Conservation (phyloP, 1,140 invertebrate genomes). For the Rhizoglyphus robini region DNA sequence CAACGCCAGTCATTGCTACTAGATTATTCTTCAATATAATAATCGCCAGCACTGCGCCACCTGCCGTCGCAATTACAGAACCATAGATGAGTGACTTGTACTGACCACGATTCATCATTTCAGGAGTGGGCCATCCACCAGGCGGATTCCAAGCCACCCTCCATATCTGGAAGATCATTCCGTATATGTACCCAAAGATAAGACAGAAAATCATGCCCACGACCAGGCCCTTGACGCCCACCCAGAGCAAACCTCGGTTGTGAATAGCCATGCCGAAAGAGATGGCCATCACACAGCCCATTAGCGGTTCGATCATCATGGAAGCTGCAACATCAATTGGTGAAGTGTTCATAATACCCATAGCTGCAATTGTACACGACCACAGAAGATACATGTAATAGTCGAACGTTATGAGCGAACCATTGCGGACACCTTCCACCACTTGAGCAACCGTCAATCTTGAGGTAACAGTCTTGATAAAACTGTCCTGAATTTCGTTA, state of each 20-base stretch:
- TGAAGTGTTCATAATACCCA: conserved; percentile 63
- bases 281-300: conserved; percentile 59
- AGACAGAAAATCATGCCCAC: conserved; percentile 56
- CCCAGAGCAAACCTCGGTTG: conserved; percentile 46
- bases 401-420: conserved; percentile 63
- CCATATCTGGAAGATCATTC: conserved; percentile 21
- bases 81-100: conserved; percentile 49
- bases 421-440: conserved; percentile 57
- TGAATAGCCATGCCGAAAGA: conserved; percentile 65
- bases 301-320: conserved; percentile 72
- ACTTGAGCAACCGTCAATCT: conserved; percentile 64
- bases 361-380: conserved; percentile 40
- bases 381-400: conserved; percentile 48
- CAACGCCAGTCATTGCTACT: conserved; percentile 69
- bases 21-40: conserved; percentile 67
- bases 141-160: conserved; percentile 18
- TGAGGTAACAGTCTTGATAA: conserved; percentile 40
- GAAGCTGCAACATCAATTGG: conserved; percentile 67
- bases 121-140: conserved; percentile 23
- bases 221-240: conserved; percentile 49
- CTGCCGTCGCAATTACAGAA: conserved; percentile 50
- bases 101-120: conserved; percentile 38
- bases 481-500: conserved; percentile 28
- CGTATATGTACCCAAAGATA: conserved; percentile 38
- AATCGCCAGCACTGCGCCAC: conserved; percentile 62